Base-by-base conservation (phyloP, 2,888 invertebrate species). In the Melanargia galathea region DNA sequence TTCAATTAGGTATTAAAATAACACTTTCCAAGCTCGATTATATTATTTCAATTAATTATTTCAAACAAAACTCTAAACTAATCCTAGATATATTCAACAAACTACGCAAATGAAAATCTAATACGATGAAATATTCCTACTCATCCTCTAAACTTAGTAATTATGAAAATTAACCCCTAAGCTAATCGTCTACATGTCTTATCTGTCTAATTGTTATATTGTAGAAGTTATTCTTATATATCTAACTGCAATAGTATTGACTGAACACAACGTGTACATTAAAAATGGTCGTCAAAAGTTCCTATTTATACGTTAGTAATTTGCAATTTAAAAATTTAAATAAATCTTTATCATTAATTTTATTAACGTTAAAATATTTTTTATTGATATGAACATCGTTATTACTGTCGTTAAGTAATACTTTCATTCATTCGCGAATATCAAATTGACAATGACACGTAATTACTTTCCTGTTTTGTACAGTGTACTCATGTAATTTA, bases 71-170 rank as follows among this genome's bases (percentile, higher is more conserved):
- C 80, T 43, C 89, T 90, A 90, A 84, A 79, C 89, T 90, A 90
- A 79, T 71, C 63, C 86, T 87, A 84, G 70, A 71, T 67, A 63
- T 74, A 71, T 76, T 78, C 78, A 81, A 64, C 72, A 63, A 68
- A 63, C 86, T 89, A 88, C 81, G 80, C 79, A 90, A 89, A 84
- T 76, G 40, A 87, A 80, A 71, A 67, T 78, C 86, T 90, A 90
- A 69, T 78, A 81, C 81, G 78, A 82, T 75, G 72, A 76, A 81
- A 82, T 77, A 75, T 75, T 73, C 72, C 73, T 87, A 84, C 82
- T 81, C 90, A 91, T 91, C 91, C 91, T 91, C 91, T 91, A 91
- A 91, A 91, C 91, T 83, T 89, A 90, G 89, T 89, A 83, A 82
- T 83, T 80, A 75, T 74, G 74, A 71, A 86, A 83, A 84, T 80